These are phyloP conservation scores for Drosophila aff. DNA, from an alignment of 1,140 invertebrate genomes.

Conservation along the genomic window DNA sequence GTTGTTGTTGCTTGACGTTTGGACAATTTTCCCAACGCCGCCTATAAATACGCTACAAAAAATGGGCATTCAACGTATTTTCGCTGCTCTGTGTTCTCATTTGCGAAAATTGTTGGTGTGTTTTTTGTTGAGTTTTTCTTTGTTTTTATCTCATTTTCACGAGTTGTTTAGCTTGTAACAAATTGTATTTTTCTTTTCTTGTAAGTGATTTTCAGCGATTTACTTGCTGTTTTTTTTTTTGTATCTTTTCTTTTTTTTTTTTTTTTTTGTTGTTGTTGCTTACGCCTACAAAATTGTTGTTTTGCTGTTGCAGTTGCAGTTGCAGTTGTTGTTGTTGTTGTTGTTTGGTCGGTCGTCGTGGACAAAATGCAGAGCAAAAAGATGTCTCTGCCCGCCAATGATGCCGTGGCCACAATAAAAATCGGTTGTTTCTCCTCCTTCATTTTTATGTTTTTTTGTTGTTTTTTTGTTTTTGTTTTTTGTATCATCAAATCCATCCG, in stretches of 20 bases:
- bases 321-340: slow-evolving; percentile 24
- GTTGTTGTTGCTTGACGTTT: slow-evolving; percentile 24
- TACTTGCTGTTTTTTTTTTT: slow-evolving; percentile 11
- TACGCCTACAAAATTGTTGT: slow-evolving; percentile 66
- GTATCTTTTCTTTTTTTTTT: neutral
- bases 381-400: slow-evolving; percentile 8
- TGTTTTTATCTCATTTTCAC: neutral
- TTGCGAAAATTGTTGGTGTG: slow-evolving; percentile 30
- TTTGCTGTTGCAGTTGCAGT: slow-evolving; percentile 24
- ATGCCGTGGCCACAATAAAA: slow-evolving; percentile 29
- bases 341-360: slow-evolving; percentile 67
- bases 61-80: slow-evolving; percentile 8
- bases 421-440: slow-evolving; percentile 8
- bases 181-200: slow-evolving; percentile 34
- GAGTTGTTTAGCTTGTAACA: slow-evolving; percentile 38
- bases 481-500: slow-evolving; percentile 7
- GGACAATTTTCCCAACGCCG: slow-evolving; percentile 32
- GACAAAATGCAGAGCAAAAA: slow-evolving; percentile 56
- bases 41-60: slow-evolving; percentile 56
- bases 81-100: slow-evolving; percentile 12
- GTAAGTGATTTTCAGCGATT: slow-evolving; percentile 10
- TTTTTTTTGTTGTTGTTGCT: slow-evolving; percentile 36
- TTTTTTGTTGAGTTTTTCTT: slow-evolving; percentile 24
- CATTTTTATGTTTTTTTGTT: neutral
- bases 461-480: no score